Evolutionary conservation across 2,113 vertebrate species (phyloP).

Genomic region (Eudyptes chrysolophus): DNA sequence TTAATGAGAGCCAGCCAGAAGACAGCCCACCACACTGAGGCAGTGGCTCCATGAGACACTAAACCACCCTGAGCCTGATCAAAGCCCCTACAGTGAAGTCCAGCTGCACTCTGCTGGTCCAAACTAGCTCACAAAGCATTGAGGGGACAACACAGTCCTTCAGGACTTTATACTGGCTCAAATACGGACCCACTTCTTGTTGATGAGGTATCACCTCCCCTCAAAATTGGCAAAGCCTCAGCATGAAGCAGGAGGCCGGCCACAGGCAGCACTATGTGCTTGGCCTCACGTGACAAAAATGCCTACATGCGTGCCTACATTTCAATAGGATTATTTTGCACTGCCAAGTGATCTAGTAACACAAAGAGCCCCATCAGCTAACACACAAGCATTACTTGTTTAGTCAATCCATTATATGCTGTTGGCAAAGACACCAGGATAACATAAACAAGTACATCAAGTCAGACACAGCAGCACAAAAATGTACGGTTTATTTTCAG

Average conservation of each 20-base stretch:
- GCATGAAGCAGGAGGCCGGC: neutral
- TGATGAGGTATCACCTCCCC: too few relatives aligned
- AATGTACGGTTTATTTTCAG: neutral
- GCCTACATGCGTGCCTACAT: fast-evolving
- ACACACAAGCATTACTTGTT: neutral
- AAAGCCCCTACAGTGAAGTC: fast-evolving
- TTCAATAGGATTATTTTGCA: too few relatives aligned
- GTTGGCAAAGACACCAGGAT: neutral
- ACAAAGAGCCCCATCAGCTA: neutral
- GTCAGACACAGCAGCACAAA: neutral
- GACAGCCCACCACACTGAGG: neutral
- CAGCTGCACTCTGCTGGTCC: too few relatives aligned
- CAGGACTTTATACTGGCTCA: neutral
- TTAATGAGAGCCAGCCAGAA: neutral
- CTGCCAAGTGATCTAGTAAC: neutral
- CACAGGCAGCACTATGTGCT: fast-evolving
- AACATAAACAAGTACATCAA: neutral
- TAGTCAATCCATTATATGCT: neutral
- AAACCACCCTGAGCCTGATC: neutral
- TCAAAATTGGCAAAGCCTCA: neutral
- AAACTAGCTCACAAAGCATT: neutral
- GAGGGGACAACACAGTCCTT: neutral
- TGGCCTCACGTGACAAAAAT: neutral
- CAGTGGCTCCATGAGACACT: neutral
- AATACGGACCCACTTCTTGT: fast-evolving